Evolutionary conservation across 2,113 vertebrate species (phyloP).

Genomic region (Monarcha castaneiventris): DNA sequence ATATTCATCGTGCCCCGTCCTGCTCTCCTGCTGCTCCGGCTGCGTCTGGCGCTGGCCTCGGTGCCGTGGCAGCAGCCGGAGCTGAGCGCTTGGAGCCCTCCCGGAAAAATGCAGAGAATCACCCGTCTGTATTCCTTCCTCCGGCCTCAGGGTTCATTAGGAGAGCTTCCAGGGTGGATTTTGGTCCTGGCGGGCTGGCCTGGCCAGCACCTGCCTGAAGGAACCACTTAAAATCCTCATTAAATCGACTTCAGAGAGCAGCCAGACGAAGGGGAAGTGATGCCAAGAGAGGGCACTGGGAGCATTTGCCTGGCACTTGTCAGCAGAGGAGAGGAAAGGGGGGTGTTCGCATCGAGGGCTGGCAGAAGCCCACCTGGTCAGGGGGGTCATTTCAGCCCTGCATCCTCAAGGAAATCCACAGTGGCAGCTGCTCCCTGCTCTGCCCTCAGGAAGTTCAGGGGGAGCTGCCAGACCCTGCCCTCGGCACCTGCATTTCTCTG

Average conservation of each 20-base stretch:
- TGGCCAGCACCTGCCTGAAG: background rate
- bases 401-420: background rate
- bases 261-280: background rate
- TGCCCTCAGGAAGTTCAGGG: background rate
- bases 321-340: background rate
- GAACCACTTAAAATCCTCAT: background rate
- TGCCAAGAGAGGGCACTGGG: background rate
- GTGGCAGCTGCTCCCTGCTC: background rate
- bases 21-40: background rate
- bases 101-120: background rate
- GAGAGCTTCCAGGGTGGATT: background rate
- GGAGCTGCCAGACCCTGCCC: background rate
- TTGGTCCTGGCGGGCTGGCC: background rate
- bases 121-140: background rate
- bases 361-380: background rate
- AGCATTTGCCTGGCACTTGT: background rate
- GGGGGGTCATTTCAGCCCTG: background rate
- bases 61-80: background rate
- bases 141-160: background rate
- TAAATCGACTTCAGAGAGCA: background rate
- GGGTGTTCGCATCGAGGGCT: accelerated
- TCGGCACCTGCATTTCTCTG: background rate
- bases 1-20: background rate
- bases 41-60: background rate
- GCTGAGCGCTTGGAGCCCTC: accelerated